A percentile compares a stretch with the other conserved stretches of the same genome.
Evolutionary conservation across 2,888 invertebrate genomes (phyloP).

Genomic region (Chrysina gloriosa): DNA sequence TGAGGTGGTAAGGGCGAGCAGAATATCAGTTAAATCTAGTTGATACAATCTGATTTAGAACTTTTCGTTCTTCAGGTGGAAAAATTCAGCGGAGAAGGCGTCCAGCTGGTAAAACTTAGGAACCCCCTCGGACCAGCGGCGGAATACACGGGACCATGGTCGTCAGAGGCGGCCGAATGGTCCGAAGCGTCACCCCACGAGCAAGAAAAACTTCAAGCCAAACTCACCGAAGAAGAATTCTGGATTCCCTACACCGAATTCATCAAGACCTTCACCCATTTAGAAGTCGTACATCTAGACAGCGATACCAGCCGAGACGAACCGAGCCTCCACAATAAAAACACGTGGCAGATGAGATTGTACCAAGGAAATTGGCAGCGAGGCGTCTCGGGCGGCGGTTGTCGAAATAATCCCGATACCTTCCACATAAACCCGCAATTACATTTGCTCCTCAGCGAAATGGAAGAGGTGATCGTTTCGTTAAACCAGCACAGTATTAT

Average conservation of each 20-base stretch:
- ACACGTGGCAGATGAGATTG: conserved; percentile 89
- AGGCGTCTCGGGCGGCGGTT: conserved; percentile 91
- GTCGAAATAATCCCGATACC: conserved; percentile 89
- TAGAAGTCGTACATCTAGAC: conserved; percentile 89
- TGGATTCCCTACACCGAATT: conserved; percentile 88
- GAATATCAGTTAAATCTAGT: background rate
- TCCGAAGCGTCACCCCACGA: conserved; percentile 80
- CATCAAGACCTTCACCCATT: conserved; percentile 81
- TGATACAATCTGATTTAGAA: background rate
- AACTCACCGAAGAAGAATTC: conserved; percentile 59
- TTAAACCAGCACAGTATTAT: conserved; percentile 91
- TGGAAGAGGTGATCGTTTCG: conserved; percentile 85
- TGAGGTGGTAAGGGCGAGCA: no score
- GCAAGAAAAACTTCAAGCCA: conserved; percentile 74
- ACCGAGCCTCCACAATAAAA: conserved; percentile 79
- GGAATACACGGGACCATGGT: conserved; percentile 79
- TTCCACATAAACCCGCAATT: conserved; percentile 95
- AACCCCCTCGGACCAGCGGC: conserved; percentile 75
- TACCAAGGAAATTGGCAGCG: conserved; percentile 88
- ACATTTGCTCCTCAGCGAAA: conserved; percentile 81
- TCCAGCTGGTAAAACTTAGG: conserved; percentile 77
- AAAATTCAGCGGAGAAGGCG: conserved; percentile 76
- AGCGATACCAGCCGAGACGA: conserved; percentile 89
- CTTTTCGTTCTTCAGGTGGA: conserved; percentile 69
- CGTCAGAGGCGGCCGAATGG: conserved; percentile 78